Base-by-base conservation (phyloP, 1,140 invertebrate species). In the Zophobas morio region DNA sequence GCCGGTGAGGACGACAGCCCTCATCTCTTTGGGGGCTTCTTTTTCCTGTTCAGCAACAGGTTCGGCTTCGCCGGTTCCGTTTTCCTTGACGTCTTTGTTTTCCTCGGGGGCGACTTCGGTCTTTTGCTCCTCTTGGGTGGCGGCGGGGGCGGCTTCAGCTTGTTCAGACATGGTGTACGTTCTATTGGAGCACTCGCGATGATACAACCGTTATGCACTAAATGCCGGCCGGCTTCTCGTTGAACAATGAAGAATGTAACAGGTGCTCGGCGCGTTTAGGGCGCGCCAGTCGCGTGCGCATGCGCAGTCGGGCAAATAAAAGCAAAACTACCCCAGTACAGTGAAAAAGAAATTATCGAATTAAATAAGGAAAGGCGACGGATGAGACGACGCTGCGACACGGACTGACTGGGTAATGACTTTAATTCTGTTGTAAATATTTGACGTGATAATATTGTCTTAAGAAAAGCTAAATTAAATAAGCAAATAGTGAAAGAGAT, bases 1-100 rank as follows among this genome's bases (percentile, higher is more conserved):
- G 82, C 93, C 92, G 70, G 92, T 93, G 74, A 96, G 89, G 78
- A 96, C 93, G 78, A 96, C 91, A 78, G 92, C 93, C 86, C 92
- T 90, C 94, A 96, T 95, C 87, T 96, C 93, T 86, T 94, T 94
- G 40, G 89, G 89, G 75, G 92, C 90, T 79, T 90, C 88, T 72
- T 90, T 90, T 79, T 88, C 87, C 80, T 85, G 86, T 6, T 87
- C 85, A 33, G 84, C 80, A 85, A 84, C 82, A 88, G 88, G 78
- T 86, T 87, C 72, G 84, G 87, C 86, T 2, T 88, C 87, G 36
- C 83, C 85, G 6, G 87, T 88, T 74, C 87, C 88, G 81, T 89
- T 89, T 85, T 89, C 88, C 74, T 88, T 88, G 32, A 86, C 82
- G 54, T 85, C 83, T 73, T 83, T 82, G 84, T 87, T 82, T 85